These are phyloP conservation scores for Brachynemurus nebulosus DNA, from an alignment of 2,888 invertebrate genomes.

Conservation along the genomic window DNA sequence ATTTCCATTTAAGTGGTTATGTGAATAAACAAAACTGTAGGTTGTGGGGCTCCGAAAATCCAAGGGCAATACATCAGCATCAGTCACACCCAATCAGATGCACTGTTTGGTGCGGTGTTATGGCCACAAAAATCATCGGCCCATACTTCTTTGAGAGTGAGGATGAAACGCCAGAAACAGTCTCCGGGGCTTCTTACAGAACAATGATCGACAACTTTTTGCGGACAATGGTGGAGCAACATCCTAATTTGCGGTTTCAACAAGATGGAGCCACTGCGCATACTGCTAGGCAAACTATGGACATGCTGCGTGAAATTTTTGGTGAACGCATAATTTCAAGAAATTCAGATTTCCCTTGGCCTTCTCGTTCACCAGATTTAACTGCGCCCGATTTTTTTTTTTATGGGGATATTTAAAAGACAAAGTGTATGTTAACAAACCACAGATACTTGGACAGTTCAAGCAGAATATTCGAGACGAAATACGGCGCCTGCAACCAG, in stretches of 20 bases:
- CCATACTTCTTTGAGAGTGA: slow-evolving; percentile 6
- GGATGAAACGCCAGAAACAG: background rate
- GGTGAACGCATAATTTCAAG: background rate
- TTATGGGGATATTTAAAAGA: too few species aligned
- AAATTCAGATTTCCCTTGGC: background rate
- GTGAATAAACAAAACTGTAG: too few species aligned
- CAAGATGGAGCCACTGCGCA: slow-evolving; percentile 2
- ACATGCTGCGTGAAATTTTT: background rate
- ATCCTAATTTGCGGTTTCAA: slow-evolving; percentile 5
- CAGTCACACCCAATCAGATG: slow-evolving; percentile 1
- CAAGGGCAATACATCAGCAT: background rate
- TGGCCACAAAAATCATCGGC: slow-evolving; percentile 1
- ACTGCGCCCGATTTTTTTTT: too few species aligned
- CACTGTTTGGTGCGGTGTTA: slow-evolving; percentile 3
- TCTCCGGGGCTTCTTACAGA: background rate
- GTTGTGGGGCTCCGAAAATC: background rate
- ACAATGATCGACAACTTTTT: slow-evolving; percentile 1
- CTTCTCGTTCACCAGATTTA: background rate
- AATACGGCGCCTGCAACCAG: background rate
- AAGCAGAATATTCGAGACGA: background rate
- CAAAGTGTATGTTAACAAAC: background rate
- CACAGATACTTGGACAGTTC: background rate
- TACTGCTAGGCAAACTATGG: too few species aligned
- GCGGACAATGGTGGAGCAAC: background rate
- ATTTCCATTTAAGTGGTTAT: too few species aligned